Percentiles rank a stretch among this genome's conserved stretches.
Conservation (phyloP, 2,888 invertebrate genomes). For the Druceiella hillmani region DNA sequence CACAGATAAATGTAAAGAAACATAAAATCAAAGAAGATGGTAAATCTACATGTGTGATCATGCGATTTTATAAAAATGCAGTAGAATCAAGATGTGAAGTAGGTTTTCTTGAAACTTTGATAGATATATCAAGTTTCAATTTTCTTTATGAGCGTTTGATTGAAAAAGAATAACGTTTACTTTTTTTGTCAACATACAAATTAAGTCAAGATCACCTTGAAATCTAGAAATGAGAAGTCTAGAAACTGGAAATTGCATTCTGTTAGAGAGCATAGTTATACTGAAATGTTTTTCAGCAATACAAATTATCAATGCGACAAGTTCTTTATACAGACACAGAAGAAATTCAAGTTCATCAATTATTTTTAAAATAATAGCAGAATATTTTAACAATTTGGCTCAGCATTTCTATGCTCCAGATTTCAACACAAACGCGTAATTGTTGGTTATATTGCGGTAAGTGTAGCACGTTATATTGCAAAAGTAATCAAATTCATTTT, state of each 20-base stretch:
- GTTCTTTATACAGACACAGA: too few relatives aligned
- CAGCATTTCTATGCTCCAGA: too few relatives aligned
- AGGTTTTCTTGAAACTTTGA: conserved; percentile 15
- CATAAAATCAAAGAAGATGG: conserved; percentile 4
- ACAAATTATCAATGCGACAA: conserved; percentile 11
- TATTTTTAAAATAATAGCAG: too few relatives aligned
- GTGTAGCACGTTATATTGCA: too few relatives aligned
- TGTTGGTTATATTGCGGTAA: too few relatives aligned
- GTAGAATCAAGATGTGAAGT: conserved; percentile 4
- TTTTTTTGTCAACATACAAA: conserved; percentile 11
- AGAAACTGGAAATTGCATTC: conserved; percentile 11
- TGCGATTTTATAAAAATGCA: neutral
- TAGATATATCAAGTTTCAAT: conserved; percentile 7
- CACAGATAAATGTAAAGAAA: conserved; percentile 2
- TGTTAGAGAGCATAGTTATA: conserved; percentile 11
- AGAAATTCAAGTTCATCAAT: too few relatives aligned
- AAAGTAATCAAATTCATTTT: too few relatives aligned
- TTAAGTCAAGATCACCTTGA: conserved; percentile 18
- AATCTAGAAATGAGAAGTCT: conserved; percentile 10
- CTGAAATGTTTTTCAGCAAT: conserved; percentile 12
- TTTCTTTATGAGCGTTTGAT: neutral
- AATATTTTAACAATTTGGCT: too few relatives aligned
- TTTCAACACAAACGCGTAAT: too few relatives aligned
- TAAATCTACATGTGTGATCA: neutral
- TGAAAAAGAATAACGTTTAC: neutral